Conservation (phyloP, 2,888 invertebrate species). For the Glaucopsyche alexis region DNA sequence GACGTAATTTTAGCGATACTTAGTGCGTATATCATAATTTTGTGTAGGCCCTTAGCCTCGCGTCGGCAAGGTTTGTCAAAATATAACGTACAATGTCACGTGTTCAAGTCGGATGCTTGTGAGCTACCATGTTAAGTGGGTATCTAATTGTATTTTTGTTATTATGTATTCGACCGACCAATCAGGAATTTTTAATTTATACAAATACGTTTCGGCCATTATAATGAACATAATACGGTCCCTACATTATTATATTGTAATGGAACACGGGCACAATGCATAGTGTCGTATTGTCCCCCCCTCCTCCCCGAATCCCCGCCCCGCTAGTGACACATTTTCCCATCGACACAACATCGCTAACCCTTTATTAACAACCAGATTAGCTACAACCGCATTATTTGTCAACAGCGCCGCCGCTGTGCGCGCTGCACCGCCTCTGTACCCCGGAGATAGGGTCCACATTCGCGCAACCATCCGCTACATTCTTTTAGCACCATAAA, state of each 20-base stretch:
- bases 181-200: neutral
- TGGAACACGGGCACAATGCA: conserved; percentile 13
- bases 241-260: conserved; percentile 15
- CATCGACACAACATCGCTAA: conserved; percentile 44
- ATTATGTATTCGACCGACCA: conserved; percentile 3
- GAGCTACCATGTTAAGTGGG: neutral
- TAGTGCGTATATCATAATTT: too few species aligned
- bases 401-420: conserved; percentile 43
- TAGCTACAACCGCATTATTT: conserved; percentile 55
- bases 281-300: neutral
- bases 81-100: too few species aligned
- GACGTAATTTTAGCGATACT: too few species aligned
- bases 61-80: too few species aligned
- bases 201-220: neutral
- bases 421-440: conserved; percentile 37
- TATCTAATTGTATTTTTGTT: neutral
- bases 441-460: conserved; percentile 42
- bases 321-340: conserved; percentile 44
- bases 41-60: too few species aligned
- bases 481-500: conserved; percentile 54
- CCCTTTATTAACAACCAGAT: conserved; percentile 55
- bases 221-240: conserved; percentile 2
- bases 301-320: conserved; percentile 24
- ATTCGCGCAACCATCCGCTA: conserved; percentile 42
- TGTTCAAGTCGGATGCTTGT: neutral